Percentiles rank a stretch among this genome's conserved stretches.
These are phyloP conservation scores for Sebastolobus alascanus DNA, from an alignment of 2,797 vertebrate species.

Conservation along the genomic window DNA sequence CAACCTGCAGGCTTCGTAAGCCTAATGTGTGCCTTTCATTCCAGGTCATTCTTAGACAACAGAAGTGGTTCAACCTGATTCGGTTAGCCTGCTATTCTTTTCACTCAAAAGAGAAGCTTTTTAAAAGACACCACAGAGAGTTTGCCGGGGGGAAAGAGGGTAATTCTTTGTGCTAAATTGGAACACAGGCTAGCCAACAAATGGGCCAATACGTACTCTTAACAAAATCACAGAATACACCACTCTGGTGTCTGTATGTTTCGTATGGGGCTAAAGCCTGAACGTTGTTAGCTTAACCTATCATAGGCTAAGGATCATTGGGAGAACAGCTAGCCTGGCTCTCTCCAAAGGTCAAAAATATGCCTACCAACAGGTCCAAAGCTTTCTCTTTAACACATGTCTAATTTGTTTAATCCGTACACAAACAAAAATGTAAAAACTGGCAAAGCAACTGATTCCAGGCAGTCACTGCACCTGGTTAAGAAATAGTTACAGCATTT, in stretches of 20 bases:
- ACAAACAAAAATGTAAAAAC: not conserved
- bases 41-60: constrained; percentile 1
- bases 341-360: not conserved
- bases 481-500: not conserved
- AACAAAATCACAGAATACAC: not conserved
- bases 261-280: no score
- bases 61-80: constrained; percentile 49
- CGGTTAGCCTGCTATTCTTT: constrained; percentile 2
- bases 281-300: not conserved
- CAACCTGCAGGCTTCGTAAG: not conserved
- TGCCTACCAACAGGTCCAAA: not conserved
- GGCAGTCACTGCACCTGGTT: not conserved
- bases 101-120: not conserved
- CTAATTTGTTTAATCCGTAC: no score
- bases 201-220: not conserved
- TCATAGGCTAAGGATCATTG: not conserved
- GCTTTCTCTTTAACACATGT: not conserved
- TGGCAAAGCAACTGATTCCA: not conserved
- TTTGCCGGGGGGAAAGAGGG: not conserved
- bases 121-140: not conserved
- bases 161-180: not conserved
- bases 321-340: not conserved
- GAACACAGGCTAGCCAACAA: not conserved
- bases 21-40: not conserved
- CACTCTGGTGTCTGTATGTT: not conserved